Evolutionary conservation across 2,888 invertebrate genomes (phyloP).

Genomic region (Orchesella flavescens): DNA sequence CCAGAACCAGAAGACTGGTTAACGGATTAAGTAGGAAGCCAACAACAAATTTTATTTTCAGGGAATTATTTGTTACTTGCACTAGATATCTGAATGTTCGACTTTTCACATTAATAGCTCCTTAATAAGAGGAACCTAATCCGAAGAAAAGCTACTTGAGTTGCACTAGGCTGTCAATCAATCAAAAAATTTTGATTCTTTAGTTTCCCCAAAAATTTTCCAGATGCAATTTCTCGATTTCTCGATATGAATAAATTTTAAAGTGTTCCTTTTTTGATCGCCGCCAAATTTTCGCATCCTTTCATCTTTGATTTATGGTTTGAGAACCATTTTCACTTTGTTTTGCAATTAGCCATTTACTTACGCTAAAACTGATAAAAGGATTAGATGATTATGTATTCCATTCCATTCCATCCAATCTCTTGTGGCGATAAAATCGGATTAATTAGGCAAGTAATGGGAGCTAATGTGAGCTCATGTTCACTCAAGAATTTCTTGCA

Average conservation of each 20-base stretch:
- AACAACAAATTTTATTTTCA: too few relatives aligned
- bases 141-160: neutral
- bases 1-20: too few relatives aligned
- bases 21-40: neutral
- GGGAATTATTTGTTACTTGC: too few relatives aligned
- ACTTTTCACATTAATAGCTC: too few relatives aligned
- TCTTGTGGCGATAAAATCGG: slow-evolving; percentile 4
- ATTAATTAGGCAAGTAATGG: neutral
- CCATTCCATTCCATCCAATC: neutral
- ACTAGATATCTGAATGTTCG: too few relatives aligned
- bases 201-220: neutral
- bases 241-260: neutral
- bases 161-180: neutral
- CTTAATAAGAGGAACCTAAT: neutral
- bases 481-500: neutral
- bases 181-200: neutral
- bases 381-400: too few relatives aligned
- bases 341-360: slow-evolving; percentile 1
- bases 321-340: neutral
- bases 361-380: neutral
- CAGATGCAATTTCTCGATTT: neutral
- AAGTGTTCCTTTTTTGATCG: neutral
- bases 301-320: slow-evolving; percentile 3
- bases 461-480: neutral
- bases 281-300: neutral